Evolutionary conservation across 1,140 invertebrate species (phyloP), one percentile per base, ranked within the genome.

Genomic region (Phocides pigmalion): DNA sequence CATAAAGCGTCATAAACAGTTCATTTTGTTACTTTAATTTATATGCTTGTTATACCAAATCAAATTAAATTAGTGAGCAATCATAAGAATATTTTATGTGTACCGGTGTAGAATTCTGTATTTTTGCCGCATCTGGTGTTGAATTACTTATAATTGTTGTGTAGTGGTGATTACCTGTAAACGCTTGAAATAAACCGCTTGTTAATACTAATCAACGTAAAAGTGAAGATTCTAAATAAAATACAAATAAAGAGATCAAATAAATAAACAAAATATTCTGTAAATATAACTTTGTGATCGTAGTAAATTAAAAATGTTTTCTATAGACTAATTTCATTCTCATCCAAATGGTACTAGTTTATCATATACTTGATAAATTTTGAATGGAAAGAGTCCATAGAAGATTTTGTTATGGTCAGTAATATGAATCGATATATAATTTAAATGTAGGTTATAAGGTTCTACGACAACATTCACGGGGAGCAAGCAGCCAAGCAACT

Each of bases 161-260:
- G 70, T 76, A 72, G 35, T 79, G 68, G 66, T 84, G 79, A 63
- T 84, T 81, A 69, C 85, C 88, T 90, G 88, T 73, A 90, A 68
- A 82, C 69, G 65, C 64, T 71, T 32, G 28, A 64, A n/a, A 19
- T 42, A 12, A n/a, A 42, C 37, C 25, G 20, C 20, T 25, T 42
- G 42, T 16, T 41, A n/a, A 3, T 25, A 51, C 47, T 32, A 14
- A 51, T 28, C 25, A 3, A 63, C 25, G 20, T 46, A 65, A 44
- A 66, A 42, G 25, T 28, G 2, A 8, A 28, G 25, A 1, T 8
- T 1, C 25, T 28, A 28, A 28, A 20, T 50, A 56, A 16, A 50
- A 50, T 16, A 32, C 16, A 54, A n/a, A 35, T 17, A 12, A 3
- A 20, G 6, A 54, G 0, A 12, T 12, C 22, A 41, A 22, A 53